Percentiles rank a stretch among this genome's conserved stretches.
These are phyloP conservation scores for Circaetus gallicus DNA, from an alignment of 2,113 vertebrate species.

Conservation along the genomic window DNA sequence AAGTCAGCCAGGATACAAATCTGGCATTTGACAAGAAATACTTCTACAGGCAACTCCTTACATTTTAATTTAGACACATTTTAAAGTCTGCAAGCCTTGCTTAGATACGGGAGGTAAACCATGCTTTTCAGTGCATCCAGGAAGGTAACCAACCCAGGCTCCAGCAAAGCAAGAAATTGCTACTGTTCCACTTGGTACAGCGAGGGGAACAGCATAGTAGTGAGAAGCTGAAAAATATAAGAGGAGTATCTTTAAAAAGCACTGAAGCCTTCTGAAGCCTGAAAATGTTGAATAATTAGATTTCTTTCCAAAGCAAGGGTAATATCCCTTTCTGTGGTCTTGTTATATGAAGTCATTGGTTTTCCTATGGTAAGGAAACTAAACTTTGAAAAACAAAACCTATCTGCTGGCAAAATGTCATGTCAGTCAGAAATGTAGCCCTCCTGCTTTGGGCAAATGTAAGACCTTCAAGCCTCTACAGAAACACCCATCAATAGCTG, in stretches of 20 bases:
- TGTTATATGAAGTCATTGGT: background rate
- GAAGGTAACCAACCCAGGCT: background rate
- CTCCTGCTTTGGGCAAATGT: background rate
- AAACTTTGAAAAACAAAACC: background rate
- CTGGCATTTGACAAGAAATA: background rate
- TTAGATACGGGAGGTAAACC: background rate
- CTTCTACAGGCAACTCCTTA: background rate
- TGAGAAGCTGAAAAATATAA: background rate
- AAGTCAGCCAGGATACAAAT: background rate
- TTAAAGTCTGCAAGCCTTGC: background rate
- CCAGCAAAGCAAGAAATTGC: background rate
- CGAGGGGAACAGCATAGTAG: background rate
- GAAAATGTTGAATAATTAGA: background rate
- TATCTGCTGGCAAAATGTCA: background rate
- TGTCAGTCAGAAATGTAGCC: background rate
- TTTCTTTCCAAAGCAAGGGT: background rate
- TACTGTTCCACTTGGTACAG: background rate
- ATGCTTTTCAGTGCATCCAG: background rate
- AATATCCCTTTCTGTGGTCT: background rate
- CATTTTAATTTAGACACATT: background rate
- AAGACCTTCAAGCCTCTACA: background rate
- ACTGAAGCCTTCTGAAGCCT: background rate
- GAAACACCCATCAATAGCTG: background rate
- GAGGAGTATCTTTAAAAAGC: background rate
- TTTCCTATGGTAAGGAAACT: background rate